These are phyloP conservation scores for Zoanthus solanderi DNA, from an alignment of 92 coral and sea anemone genomes.

Conservation along the genomic window DNA sequence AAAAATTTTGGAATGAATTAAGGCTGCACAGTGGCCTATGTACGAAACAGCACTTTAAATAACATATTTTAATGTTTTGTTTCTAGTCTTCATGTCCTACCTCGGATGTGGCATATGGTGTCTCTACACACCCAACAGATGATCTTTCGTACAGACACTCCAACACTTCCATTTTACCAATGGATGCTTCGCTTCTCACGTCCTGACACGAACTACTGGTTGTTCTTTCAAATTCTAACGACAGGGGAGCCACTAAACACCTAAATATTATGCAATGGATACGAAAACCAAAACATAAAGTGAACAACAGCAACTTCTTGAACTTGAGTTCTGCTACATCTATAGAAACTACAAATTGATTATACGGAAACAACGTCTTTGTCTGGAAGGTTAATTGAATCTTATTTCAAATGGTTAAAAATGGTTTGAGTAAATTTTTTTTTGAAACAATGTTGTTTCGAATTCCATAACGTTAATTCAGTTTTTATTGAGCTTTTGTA, in stretches of 20 bases:
- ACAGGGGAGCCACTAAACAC: conserved; percentile 89
- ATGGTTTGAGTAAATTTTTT: no score
- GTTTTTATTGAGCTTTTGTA: no score
- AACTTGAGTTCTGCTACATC: no score
- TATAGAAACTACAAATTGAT: no score
- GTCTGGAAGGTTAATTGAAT: no score
- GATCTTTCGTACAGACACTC: conserved; percentile 91
- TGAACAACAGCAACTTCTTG: neutral
- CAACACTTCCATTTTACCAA: conserved; percentile 82
- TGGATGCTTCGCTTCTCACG: conserved; percentile 81
- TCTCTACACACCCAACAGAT: conserved; percentile 54
- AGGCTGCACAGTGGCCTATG: neutral
- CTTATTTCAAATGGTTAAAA: no score
- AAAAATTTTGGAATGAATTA: no score
- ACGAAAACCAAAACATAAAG: neutral
- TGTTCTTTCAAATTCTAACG: conserved; percentile 78
- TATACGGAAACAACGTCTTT: no score
- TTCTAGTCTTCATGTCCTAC: conserved; percentile 28
- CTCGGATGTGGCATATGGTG: conserved; percentile 76
- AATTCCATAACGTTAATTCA: no score
- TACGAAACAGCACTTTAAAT: neutral
- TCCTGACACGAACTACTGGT: conserved; percentile 79
- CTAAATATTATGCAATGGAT: conserved; percentile 45
- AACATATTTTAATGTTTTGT: neutral
- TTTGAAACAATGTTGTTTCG: no score